A percentile compares a stretch with the other conserved stretches of the same genome.
Evolutionary conservation across 2,888 invertebrate species (phyloP).

Genomic region (Danaus chrysippus): DNA sequence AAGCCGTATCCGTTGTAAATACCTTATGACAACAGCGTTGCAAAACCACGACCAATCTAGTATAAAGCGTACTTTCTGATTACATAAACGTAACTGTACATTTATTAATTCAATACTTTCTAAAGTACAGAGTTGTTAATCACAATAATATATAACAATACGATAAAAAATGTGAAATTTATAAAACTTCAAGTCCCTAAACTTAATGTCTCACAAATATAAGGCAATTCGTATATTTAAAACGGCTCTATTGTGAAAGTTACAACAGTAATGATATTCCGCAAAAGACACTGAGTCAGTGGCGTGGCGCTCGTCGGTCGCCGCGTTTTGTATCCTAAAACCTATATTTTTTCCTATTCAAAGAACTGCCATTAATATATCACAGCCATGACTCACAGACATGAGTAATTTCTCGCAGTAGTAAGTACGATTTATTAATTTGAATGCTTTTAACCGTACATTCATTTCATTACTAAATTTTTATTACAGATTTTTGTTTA

Average conservation of each 20-base stretch:
- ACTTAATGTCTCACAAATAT: background rate
- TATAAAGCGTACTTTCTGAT: constrained; percentile 2
- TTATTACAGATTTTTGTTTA: background rate
- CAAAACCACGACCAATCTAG: constrained; percentile 2
- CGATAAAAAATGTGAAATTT: too few relatives aligned
- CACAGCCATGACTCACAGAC: constrained; percentile 48
- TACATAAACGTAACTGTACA: background rate
- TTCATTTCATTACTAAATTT: background rate
- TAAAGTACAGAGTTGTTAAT: too few relatives aligned
- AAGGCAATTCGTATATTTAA: constrained; percentile 20
- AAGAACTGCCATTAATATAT: constrained; percentile 29
- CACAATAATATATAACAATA: too few relatives aligned
- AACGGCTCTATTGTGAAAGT: constrained; percentile 49
- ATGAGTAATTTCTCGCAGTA: constrained; percentile 40
- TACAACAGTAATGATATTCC: constrained; percentile 32
- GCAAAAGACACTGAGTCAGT: constrained; percentile 54
- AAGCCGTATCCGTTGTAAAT: background rate
- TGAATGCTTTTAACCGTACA: background rate
- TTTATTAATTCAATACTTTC: background rate
- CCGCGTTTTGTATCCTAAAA: constrained; percentile 49
- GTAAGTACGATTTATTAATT: constrained; percentile 24
- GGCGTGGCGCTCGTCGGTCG: constrained; percentile 54
- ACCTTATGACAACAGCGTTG: background rate
- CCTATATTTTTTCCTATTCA: constrained; percentile 30
- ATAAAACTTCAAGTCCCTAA: too few relatives aligned